Base-by-base conservation (phyloP, 1,140 invertebrate genomes). In the Bombus cullumanus region DNA sequence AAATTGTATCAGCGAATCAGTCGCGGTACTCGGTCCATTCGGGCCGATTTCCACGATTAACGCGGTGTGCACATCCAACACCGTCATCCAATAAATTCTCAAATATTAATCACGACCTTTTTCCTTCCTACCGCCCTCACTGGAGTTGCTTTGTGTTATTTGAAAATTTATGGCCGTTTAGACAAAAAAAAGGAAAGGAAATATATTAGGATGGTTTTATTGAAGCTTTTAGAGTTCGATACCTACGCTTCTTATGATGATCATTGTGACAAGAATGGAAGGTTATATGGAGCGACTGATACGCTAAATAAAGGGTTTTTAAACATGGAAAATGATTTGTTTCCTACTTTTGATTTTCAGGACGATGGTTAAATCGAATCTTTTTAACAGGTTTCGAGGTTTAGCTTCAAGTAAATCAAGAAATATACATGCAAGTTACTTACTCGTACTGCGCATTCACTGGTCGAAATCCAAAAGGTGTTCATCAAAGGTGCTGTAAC, bases 41-140 rank as follows among this genome's bases (percentile, higher is more conserved):
- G 64, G 69, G 34, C 76, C 68, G 43, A 64, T 69, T 85, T 80
- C 53, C 47, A 75, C 82, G 71, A 39, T 15, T 87, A 75, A 76
- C 81, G 31, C 74, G 57, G 18, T 59, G 71, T 59, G 37, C 71
- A 37, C 47, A 47, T 68, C 28, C 59, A 83, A 85, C 83, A 79
- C 81, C 25, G 59, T 53, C 91, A 83, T 75, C 86, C 82, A 88
- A 91, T 91, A 86, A 92, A 92, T 91, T 86, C 81, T 79, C 37
- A 85, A 92, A 91, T 90, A 91, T 91, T 90, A 91, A 90, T 89
- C 88, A 90, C 85, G 85, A 90, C 15, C 68, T 86, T 85, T 85
- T 78, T 74, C 34, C 4, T 28, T 28, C 25, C 73, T 57, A 18
- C 3, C 31, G 0, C 31, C 34, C 66, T 64, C 76, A 37, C 25